These are phyloP conservation scores for Lasioglossum oenotherae DNA, from an alignment of 2,888 invertebrate genomes.

Conservation along the genomic window DNA sequence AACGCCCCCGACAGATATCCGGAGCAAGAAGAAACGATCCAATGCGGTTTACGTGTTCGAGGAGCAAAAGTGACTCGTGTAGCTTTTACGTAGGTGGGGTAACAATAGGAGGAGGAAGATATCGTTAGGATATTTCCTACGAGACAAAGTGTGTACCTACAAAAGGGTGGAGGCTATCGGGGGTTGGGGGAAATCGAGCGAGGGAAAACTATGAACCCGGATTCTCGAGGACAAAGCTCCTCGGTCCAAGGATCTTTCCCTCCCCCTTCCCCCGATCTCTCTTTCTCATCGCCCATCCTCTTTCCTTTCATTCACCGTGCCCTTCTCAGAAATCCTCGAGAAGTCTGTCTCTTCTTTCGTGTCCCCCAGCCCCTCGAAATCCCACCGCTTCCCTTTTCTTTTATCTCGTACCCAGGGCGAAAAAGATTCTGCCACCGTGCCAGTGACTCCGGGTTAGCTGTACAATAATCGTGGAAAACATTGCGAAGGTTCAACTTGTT, in stretches of 20 bases:
- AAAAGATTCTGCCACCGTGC: conserved; percentile 64
- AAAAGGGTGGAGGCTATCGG: conserved; percentile 33
- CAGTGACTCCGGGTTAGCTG: conserved; percentile 56
- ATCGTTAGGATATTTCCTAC: conserved; percentile 72
- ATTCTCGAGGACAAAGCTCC: conserved; percentile 75
- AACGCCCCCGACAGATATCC: conserved; percentile 31
- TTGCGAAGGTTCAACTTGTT: conserved; percentile 49
- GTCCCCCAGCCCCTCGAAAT: conserved; percentile 15
- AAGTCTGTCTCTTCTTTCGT: conserved; percentile 61
- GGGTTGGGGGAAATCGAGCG: conserved; percentile 70
- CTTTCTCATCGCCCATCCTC: not conserved
- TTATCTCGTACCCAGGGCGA: conserved; percentile 34
- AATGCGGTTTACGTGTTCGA: conserved; percentile 33
- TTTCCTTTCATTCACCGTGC: conserved; percentile 59
- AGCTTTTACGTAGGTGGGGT: conserved; percentile 41
- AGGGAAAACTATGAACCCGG: conserved; percentile 74
- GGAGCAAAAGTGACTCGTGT: conserved; percentile 59
- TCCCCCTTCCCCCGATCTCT: conserved; percentile 43
- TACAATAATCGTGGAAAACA: conserved; percentile 68
- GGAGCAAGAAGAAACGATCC: conserved; percentile 5
- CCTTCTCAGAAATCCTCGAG: conserved; percentile 72
- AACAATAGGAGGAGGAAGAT: conserved; percentile 58
- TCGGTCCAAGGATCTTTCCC: conserved; percentile 62
- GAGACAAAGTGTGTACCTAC: conserved; percentile 71
- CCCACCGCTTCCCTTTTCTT: conserved; percentile 14